phyloP scores from a whole-genome alignment of 2,113 vertebrate species.

The Saimiri boliviensis region DNA sequence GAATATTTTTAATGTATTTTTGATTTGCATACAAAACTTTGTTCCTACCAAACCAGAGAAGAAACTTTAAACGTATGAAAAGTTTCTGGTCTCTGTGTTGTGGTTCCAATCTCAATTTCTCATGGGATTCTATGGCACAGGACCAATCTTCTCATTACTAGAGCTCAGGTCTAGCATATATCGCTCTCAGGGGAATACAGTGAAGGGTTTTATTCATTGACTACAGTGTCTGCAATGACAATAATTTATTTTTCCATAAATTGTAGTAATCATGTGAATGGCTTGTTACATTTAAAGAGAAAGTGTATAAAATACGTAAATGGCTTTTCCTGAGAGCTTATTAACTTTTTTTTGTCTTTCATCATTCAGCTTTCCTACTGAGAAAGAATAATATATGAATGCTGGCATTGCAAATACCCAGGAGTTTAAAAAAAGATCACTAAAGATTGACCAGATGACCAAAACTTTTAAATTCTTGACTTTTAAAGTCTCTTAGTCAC shows the following conservation, averaged over 20 bases:
- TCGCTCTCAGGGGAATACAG: background rate
- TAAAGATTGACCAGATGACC: slow-evolving; percentile 22
- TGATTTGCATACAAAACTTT: slow-evolving; percentile 30
- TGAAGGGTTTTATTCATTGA: background rate
- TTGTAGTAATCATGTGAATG: background rate
- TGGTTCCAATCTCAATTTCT: background rate
- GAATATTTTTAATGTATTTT: background rate
- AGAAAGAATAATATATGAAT: slow-evolving; percentile 14
- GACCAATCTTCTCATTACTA: background rate
- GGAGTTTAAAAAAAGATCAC: slow-evolving; percentile 6
- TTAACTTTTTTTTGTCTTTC: background rate
- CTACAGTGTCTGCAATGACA: background rate
- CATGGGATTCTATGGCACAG: background rate
- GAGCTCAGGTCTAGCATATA: background rate
- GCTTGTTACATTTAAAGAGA: background rate
- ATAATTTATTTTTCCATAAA: slow-evolving; percentile 42
- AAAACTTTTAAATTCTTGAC: slow-evolving; percentile 29
- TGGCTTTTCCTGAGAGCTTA: background rate
- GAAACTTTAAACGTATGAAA: slow-evolving; percentile 14
- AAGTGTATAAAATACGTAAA: slow-evolving; percentile 21
- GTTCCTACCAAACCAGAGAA: background rate
- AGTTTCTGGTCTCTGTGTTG: slow-evolving; percentile 1
- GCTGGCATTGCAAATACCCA: slow-evolving; percentile 34
- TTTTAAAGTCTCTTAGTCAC: background rate
- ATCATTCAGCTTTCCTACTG: background rate